A percentile compares a stretch with the other conserved stretches of the same genome.
These are phyloP conservation scores for Elachura formosa DNA, from an alignment of 2,113 vertebrate genomes.

Conservation along the genomic window DNA sequence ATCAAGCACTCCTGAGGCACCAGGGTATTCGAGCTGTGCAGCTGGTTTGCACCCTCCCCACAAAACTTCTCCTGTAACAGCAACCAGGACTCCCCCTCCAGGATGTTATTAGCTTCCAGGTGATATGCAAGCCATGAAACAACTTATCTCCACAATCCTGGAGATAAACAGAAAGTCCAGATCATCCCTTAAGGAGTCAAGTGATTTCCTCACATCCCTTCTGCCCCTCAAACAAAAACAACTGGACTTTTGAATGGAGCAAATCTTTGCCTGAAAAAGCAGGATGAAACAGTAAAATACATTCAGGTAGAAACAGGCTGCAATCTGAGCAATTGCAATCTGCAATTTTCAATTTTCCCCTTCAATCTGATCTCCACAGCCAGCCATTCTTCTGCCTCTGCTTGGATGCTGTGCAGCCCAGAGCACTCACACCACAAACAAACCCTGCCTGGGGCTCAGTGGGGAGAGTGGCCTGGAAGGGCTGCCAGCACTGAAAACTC, in stretches of 20 bases:
- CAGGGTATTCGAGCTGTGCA: neutral
- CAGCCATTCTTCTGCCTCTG: neutral
- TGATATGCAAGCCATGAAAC: neutral
- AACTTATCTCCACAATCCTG: neutral
- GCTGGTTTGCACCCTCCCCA: neutral
- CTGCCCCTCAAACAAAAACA: neutral
- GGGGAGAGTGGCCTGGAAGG: neutral
- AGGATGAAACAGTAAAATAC: neutral
- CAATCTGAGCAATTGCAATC: too few species aligned
- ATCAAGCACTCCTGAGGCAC: neutral
- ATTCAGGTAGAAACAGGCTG: neutral
- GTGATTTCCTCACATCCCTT: neutral
- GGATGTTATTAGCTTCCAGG: neutral
- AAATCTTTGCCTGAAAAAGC: neutral
- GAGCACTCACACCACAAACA: neutral
- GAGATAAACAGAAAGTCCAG: neutral
- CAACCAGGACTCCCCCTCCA: neutral
- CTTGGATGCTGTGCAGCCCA: neutral
- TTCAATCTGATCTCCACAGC: neutral
- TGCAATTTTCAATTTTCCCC: too few species aligned
- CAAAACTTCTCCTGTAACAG: neutral
- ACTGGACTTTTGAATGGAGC: neutral
- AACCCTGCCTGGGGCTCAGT: neutral
- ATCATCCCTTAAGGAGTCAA: neutral
- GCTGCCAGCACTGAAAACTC: neutral